Base-by-base conservation (phyloP, 1,140 invertebrate genomes). In the Ptiloglossa arizonensis region DNA sequence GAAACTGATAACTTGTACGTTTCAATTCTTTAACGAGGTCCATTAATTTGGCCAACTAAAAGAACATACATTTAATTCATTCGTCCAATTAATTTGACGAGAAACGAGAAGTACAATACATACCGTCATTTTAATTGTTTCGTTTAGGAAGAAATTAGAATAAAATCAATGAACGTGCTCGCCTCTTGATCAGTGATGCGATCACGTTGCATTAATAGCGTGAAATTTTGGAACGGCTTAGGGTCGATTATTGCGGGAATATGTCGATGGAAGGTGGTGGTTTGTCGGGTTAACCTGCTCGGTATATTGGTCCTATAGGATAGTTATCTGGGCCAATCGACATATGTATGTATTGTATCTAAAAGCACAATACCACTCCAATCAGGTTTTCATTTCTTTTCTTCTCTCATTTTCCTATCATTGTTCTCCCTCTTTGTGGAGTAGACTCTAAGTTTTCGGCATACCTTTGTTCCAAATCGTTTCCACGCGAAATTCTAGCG, bases 251-350 rank as follows among this genome's bases (percentile, higher is more conserved):
- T 80, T 76, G 78, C 48, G 72, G 73, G 57, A 68, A 76, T 76
- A 80, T 80, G 76, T 80, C 72, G 71, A 22, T 60, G 35, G 57
- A 76, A 56, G 66, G 38, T 63, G 35, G 46, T 50, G 59, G 22
- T 35, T 38, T 50, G 50, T 67, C 54, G 54, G 70, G 54, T 73
- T 68, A 71, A 66, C 66, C 59, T 72, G 74, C 79, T 79, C 80
- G 80, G 80, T 80, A 79, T 76, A 79, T 75, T 52, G 80, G 69
- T 72, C 76, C 82, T 75, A 50, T 52, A 76, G 66, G 80, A 78
- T 57, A 72, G 48, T 41, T 73, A 5, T 2, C 5, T 35, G 35
- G 79, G 48, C 69, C 73, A 57, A 70, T 77, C 73, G 79, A 80
- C 64, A 50, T 80, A 41, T 76, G 59, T 80, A 41, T 76, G 57